These are phyloP conservation scores for Leptogaster cylindrica DNA, from an alignment of 2,888 invertebrate species.

Conservation along the genomic window DNA sequence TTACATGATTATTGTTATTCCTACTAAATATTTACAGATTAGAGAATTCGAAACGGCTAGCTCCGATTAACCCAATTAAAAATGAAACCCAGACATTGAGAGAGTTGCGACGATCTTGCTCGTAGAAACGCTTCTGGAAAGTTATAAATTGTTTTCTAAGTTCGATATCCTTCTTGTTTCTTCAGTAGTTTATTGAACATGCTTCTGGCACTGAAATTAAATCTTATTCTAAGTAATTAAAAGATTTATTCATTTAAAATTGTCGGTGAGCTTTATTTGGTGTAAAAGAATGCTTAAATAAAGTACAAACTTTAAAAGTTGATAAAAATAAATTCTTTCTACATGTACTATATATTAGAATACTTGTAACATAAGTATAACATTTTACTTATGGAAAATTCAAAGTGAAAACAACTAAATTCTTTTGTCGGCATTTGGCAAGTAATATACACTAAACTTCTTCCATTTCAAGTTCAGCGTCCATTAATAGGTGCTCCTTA, in stretches of 20 bases:
- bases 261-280: conserved; percentile 33
- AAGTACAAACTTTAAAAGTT: not conserved
- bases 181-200: not conserved
- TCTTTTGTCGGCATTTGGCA: conserved; percentile 13
- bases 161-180: not conserved
- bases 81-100: not conserved
- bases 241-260: not conserved
- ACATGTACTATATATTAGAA: not conserved
- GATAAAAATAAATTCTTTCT: not conserved
- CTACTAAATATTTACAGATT: not conserved
- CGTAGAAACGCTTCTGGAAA: too few species aligned
- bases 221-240: too few species aligned
- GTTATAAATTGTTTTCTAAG: not conserved
- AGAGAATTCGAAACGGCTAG: not conserved
- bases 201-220: too few species aligned
- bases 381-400: not conserved
- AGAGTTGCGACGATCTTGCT: not conserved
- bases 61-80: too few species aligned
- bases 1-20: not conserved
- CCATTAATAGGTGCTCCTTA: not conserved
- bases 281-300: conserved; percentile 5
- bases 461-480: not conserved
- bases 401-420: not conserved
- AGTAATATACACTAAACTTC: conserved; percentile 3
- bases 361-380: not conserved